Percentiles rank a stretch among this genome's conserved stretches.
Evolutionary conservation across 1,140 invertebrate genomes (phyloP).

Genomic region (Eubasilissa regina): DNA sequence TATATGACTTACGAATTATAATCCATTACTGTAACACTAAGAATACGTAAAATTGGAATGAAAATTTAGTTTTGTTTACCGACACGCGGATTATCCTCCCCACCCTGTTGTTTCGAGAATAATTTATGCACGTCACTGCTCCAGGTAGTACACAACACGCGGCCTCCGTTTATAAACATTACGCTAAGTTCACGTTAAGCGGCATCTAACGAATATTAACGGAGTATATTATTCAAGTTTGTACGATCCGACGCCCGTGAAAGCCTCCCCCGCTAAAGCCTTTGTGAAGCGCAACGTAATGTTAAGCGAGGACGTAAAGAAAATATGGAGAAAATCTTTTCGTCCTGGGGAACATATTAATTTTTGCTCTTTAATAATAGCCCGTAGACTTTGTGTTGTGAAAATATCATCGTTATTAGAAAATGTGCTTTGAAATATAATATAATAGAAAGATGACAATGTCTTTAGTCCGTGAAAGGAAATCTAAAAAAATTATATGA

Average conservation of each 20-base stretch:
- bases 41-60: neutral
- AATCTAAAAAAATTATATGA: too few species aligned
- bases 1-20: too few species aligned
- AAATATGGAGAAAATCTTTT: neutral
- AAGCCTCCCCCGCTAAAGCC: neutral
- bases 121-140: conserved; percentile 24
- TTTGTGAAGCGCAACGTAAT: neutral
- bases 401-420: too few species aligned
- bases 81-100: neutral
- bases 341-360: conserved; percentile 1
- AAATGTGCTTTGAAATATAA: too few species aligned
- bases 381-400: too few species aligned
- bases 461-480: too few species aligned
- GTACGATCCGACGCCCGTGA: neutral
- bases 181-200: conserved; percentile 4
- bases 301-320: neutral
- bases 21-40: too few species aligned
- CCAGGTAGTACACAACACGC: neutral
- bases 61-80: conserved; percentile 6
- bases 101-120: conserved; percentile 2
- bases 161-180: conserved; percentile 1
- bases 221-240: conserved; percentile 16
- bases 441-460: too few species aligned
- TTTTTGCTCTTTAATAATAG: conserved; percentile 13
- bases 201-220: conserved; percentile 25